Conservation (phyloP, 2,797 vertebrate genomes). For the Sebastes minor region DNA sequence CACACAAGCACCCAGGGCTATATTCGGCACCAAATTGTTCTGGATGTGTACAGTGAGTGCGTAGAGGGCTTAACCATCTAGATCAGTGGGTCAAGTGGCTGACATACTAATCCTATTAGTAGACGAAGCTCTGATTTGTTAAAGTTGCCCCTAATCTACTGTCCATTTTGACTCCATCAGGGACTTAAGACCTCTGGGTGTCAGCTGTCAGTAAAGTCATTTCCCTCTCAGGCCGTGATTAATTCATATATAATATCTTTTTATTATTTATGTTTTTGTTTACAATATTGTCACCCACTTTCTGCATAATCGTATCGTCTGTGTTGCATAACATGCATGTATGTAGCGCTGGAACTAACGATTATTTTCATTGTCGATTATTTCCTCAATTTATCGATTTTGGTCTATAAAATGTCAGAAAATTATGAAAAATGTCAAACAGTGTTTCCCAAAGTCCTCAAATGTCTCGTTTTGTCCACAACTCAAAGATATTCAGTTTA, state of each 20-base stretch:
- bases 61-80: slow-evolving; percentile 63
- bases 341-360: too few species aligned
- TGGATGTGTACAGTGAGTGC: slow-evolving; percentile 51
- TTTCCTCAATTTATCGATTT: too few species aligned
- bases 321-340: neutral
- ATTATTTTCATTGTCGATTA: too few species aligned
- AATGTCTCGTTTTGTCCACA: too few species aligned
- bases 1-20: slow-evolving; percentile 4
- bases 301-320: neutral
- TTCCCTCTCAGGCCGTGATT: neutral
- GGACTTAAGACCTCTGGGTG: slow-evolving; percentile 8
- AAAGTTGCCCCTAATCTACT: slow-evolving; percentile 71
- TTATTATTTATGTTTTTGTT: neutral
- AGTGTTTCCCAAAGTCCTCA: accelerated
- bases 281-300: neutral
- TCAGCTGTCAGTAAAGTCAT: slow-evolving; percentile 5
- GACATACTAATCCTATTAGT: slow-evolving; percentile 71
- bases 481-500: too few species aligned
- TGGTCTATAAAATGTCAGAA: too few species aligned
- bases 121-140: slow-evolving; percentile 60
- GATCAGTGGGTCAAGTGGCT: slow-evolving; percentile 76
- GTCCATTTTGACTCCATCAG: slow-evolving; percentile 41
- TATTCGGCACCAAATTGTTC: slow-evolving; percentile 23
- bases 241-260: neutral
- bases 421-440: too few species aligned